Base-by-base conservation (phyloP, 2,113 vertebrate genomes). In the Protobothrops mucrosquamatus region DNA sequence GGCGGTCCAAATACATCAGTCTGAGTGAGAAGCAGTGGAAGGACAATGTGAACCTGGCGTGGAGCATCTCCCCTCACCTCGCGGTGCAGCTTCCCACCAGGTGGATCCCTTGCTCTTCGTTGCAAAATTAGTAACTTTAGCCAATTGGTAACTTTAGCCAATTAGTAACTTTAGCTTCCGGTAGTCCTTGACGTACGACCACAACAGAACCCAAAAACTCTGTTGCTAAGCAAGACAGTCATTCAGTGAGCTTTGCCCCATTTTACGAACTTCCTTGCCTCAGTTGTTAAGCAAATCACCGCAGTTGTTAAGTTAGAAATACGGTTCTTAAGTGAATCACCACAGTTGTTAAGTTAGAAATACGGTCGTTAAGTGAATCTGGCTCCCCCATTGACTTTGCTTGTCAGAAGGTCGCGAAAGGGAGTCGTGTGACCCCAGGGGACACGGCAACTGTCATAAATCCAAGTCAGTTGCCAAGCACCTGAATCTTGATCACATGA, bases 1-100 rank as follows among this genome's bases (percentile, higher is more conserved):
- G 99, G 99, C 98, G 98, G 92, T 99, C 99, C 91, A 99, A 99
- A 93, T 99, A 99, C 94, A 98, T 98, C 96, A 98, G 98, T 95
- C 97, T 99, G 91, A 99, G 98, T 3, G 99, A 99, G 96, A 99
- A 99, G 96, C 99, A 99, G 85, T 99, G 99, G 99, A 99, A 99
- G 87, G 99, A 99, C 97, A 99, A 99, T 0, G 98, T 99, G 26
- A 99, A 99, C 97, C 97, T 99, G 15, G 98, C 99, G 56, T 99
- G 99, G 99, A 99, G 97, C 97, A 99, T 99, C 94, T 98, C 99
- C 8, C 99, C 99, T 39, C 97, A 99, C 95, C 98, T 99, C 52
- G 99, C 99, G 2, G 98, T 99, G 92, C 99, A 99, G 95, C 98
- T 99, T 26, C 99, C 99, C 74, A 97, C 98, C 95, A 99, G 99